A percentile compares a stretch with the other conserved stretches of the same genome.
Conservation (phyloP, 1,140 invertebrate genomes). For the Zaprionus tsacasi region DNA sequence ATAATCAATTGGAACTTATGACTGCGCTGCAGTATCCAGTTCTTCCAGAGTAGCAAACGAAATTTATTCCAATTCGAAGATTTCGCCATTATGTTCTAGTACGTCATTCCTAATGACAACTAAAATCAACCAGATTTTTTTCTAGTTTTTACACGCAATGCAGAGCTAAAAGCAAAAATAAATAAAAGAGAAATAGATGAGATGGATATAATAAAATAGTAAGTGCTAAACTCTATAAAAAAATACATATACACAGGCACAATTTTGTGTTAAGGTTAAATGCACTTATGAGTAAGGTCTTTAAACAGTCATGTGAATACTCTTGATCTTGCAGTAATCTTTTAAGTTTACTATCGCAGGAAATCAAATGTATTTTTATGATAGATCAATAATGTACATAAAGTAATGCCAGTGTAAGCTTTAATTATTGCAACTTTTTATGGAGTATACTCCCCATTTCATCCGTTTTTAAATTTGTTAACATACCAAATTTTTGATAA, state of each 20-base stretch:
- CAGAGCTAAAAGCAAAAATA: background rate
- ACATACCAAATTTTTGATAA: too few relatives aligned
- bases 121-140: background rate
- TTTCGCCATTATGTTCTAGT: slow-evolving; percentile 52
- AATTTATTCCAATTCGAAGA: slow-evolving; percentile 86
- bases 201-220: background rate
- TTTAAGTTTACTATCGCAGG: background rate
- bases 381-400: background rate
- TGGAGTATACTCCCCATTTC: too few relatives aligned
- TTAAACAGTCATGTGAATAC: background rate
- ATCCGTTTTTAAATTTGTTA: too few relatives aligned
- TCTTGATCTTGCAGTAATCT: background rate
- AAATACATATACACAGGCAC: background rate
- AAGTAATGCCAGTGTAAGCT: too few relatives aligned
- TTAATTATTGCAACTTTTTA: too few relatives aligned
- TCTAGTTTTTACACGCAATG: background rate
- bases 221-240: background rate
- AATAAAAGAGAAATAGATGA: background rate
- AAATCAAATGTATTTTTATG: too few relatives aligned
- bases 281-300: background rate
- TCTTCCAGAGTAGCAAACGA: slow-evolving; percentile 93
- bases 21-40: slow-evolving; percentile 89
- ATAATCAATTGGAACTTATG: slow-evolving; percentile 89
- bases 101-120: slow-evolving; percentile 3
- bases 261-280: background rate